Evolutionary conservation across 1,140 invertebrate genomes (phyloP).

Genomic region (Lethocerus indicus): DNA sequence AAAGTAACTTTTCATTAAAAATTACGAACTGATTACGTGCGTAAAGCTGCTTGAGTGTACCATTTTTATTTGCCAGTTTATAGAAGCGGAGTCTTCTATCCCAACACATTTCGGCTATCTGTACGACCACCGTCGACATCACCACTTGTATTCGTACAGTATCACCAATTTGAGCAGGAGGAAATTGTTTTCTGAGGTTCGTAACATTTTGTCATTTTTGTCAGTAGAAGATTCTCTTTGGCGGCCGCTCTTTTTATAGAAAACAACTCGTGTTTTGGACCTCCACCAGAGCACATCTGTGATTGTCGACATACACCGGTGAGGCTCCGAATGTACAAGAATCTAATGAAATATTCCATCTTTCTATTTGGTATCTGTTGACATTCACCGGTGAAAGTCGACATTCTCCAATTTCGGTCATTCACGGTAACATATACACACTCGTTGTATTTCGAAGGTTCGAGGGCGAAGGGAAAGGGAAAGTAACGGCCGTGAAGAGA

Average conservation of each 20-base stretch:
- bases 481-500: too few relatives aligned
- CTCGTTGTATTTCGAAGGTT: too few relatives aligned
- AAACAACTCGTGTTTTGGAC: constrained; percentile 10
- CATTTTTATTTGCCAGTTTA: constrained; percentile 14
- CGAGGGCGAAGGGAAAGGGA: too few relatives aligned
- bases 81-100: constrained; percentile 14
- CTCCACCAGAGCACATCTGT: too few relatives aligned
- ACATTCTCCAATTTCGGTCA: too few relatives aligned
- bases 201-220: constrained; percentile 12
- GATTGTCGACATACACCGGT: too few relatives aligned
- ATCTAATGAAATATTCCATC: too few relatives aligned
- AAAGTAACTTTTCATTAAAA: constrained; percentile 11
- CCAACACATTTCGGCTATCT: constrained; percentile 9
- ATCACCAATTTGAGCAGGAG: constrained; percentile 12
- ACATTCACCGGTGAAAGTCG: too few relatives aligned
- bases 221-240: constrained; percentile 9
- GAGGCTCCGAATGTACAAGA: too few relatives aligned
- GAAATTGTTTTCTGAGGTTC: constrained; percentile 12
- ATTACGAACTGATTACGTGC: constrained; percentile 15
- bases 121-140: constrained; percentile 11
- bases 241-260: constrained; percentile 10
- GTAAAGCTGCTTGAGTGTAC: too few relatives aligned
- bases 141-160: constrained; percentile 11
- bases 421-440: too few relatives aligned
- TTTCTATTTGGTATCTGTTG: too few relatives aligned